Evolutionary conservation across 2,888 invertebrate genomes (phyloP), one percentile per base, ranked within the genome.

Genomic region (Pegoplata infirma): DNA sequence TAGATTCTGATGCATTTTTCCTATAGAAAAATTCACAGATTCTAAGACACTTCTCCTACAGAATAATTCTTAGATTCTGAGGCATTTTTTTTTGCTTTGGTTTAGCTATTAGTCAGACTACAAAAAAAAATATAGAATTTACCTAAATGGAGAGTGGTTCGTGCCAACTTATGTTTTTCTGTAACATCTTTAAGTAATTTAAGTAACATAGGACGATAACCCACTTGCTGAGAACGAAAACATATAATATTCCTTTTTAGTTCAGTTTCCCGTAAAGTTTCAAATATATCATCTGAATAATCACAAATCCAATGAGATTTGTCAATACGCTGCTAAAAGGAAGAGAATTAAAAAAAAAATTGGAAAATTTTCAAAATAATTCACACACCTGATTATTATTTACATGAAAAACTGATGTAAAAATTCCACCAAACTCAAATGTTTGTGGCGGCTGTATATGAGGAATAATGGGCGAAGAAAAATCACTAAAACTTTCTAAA

Each of bases 81-180:
- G n/a, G n/a, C n/a, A n/a, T n/a, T n/a, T n/a, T n/a, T n/a, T n/a
- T n/a, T n/a, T n/a, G n/a, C n/a, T n/a, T n/a, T n/a, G n/a, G n/a
- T n/a, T n/a, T n/a, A n/a, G n/a, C n/a, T n/a, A n/a, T n/a, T n/a
- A n/a, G n/a, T n/a, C n/a, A n/a, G n/a, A n/a, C n/a, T n/a, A n/a
- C n/a, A n/a, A n/a, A n/a, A n/a, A n/a, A n/a, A n/a, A n/a, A n/a
- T n/a, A n/a, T n/a, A n/a, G n/a, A n/a, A n/a, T n/a, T n/a, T n/a
- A 89, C 89, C 84, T 76, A 90, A 83, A 82, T 89, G 90, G 5
- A 88, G 58, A 3, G 89, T 84, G 12, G 86, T 85, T 10, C 86
- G 83, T 1, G 82, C 81, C 3, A 90, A 76, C 8, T 82, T 82
- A 56, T 84, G 80, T 0, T 82, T 79, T 12, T 84, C 84, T 1